Evolutionary conservation across 1,140 invertebrate species (phyloP).

Genomic region (Vanessa atalanta): DNA sequence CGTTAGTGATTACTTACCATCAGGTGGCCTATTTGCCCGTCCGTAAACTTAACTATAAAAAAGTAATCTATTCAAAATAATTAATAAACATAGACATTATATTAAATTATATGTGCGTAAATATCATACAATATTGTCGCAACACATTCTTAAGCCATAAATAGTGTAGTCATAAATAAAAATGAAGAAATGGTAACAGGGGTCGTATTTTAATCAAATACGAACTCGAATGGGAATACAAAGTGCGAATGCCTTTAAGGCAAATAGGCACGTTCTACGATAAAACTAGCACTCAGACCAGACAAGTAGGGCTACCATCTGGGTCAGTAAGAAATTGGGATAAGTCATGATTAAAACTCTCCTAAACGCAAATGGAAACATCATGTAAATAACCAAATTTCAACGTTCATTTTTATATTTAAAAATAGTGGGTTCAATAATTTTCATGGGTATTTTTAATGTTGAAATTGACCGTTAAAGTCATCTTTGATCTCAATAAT

Average conservation of each 20-base stretch:
- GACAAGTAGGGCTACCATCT: neutral
- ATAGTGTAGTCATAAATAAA: neutral
- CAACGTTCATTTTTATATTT: too few relatives aligned
- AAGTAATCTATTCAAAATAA: too few relatives aligned
- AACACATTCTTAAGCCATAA: neutral
- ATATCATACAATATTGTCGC: neutral
- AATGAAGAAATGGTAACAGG: constrained; percentile 4
- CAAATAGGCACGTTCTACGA: constrained; percentile 12
- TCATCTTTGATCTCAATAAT: too few relatives aligned
- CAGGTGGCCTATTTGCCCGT: too few relatives aligned
- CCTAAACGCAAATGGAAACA: too few relatives aligned
- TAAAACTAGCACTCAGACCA: constrained; percentile 11
- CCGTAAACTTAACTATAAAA: too few relatives aligned
- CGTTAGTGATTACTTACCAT: too few relatives aligned
- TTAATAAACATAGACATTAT: too few relatives aligned
- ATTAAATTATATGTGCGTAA: neutral
- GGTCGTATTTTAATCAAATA: constrained; percentile 12
- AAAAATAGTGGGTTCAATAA: too few relatives aligned
- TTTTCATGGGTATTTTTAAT: too few relatives aligned
- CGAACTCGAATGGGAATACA: constrained; percentile 16
- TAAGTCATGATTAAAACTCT: neutral
- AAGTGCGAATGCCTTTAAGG: constrained; percentile 2
- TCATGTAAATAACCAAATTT: too few relatives aligned
- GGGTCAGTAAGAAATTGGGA: neutral
- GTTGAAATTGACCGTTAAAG: too few relatives aligned